Percentiles rank a stretch among this genome's conserved stretches.
These are phyloP conservation scores for Ostrea denselamellosa DNA, from an alignment of 1,140 invertebrate genomes.

Conservation along the genomic window DNA sequence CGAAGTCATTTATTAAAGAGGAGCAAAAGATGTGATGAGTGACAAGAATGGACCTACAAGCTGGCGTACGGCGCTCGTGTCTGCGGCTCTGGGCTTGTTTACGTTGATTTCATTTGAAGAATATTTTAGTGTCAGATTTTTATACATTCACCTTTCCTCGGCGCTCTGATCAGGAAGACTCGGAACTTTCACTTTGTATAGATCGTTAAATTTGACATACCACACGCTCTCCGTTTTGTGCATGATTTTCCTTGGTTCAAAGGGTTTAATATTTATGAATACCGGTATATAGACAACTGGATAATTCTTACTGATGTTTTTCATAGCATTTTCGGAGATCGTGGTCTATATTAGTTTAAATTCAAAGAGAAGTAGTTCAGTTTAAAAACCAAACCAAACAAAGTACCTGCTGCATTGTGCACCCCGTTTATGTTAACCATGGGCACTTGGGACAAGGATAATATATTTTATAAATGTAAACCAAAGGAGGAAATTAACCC, in stretches of 20 bases:
- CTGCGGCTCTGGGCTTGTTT: slow-evolving; percentile 5
- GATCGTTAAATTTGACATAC: slow-evolving; percentile 30
- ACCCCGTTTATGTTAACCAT: too few relatives aligned
- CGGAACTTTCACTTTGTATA: neutral
- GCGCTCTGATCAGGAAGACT: neutral
- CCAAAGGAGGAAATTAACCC: too few relatives aligned
- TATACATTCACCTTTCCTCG: neutral
- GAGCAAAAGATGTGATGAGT: slow-evolving; percentile 17
- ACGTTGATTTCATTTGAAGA: slow-evolving; percentile 14
- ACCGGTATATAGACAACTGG: neutral
- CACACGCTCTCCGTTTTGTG: neutral
- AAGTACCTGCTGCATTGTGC: too few relatives aligned
- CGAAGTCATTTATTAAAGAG: slow-evolving; percentile 1
- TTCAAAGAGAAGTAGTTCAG: too few relatives aligned
- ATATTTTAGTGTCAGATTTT: slow-evolving; percentile 20
- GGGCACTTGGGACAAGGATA: too few relatives aligned
- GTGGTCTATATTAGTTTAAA: neutral
- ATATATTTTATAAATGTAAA: too few relatives aligned
- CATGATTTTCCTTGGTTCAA: neutral
- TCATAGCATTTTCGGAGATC: neutral
- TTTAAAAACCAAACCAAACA: too few relatives aligned
- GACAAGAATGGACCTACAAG: neutral
- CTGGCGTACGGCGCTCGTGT: neutral
- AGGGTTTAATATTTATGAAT: neutral
- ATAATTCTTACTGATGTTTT: neutral